Percentiles rank a stretch among this genome's conserved stretches.
Conservation (phyloP, 2,888 invertebrate species). For the Drosophila mercatorum region DNA sequence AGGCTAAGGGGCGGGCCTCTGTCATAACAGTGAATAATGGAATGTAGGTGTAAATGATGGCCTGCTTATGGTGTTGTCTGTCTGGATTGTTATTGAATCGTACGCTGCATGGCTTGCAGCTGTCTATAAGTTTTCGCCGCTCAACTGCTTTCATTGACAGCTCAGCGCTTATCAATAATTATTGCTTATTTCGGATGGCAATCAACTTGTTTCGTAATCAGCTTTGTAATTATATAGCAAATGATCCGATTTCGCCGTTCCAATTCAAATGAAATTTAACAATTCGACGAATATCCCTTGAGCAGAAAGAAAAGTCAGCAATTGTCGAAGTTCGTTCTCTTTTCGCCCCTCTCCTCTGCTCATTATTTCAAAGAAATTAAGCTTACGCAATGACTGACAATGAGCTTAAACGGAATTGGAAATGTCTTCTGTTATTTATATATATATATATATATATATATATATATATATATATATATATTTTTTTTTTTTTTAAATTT, state of each 20-base stretch:
- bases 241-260: background rate
- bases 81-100: conserved; percentile 26
- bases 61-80: conserved; percentile 47
- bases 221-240: background rate
- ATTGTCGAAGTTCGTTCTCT: background rate
- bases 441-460: too few relatives aligned
- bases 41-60: conserved; percentile 66
- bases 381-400: background rate
- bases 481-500: background rate
- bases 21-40: conserved; percentile 41
- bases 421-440: background rate
- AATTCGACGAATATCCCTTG: background rate
- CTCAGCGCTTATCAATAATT: conserved; percentile 8
- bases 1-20: background rate
- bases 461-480: background rate
- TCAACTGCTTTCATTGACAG: conserved; percentile 8
- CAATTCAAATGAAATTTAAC: background rate
- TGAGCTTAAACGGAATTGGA: background rate
- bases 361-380: background rate
- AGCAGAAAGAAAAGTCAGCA: background rate
- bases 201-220: conserved; percentile 27
- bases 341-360: background rate
- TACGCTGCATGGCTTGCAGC: background rate
- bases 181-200: conserved; percentile 15
- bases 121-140: conserved; percentile 13